phyloP scores from a whole-genome alignment of 2,113 vertebrate species.

The Amphiprion ocellaris region DNA sequence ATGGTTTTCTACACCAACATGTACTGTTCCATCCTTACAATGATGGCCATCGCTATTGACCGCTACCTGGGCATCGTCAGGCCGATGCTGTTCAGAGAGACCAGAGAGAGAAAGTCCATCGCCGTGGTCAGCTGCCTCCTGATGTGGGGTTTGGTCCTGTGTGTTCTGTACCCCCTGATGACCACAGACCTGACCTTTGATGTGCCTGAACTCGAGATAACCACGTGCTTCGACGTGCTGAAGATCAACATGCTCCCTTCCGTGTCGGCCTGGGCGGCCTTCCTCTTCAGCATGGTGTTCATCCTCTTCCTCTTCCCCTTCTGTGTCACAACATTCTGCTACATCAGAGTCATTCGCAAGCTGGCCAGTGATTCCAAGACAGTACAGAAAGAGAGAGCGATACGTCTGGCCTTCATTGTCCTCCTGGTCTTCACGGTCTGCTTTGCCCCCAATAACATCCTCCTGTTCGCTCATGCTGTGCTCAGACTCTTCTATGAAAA shows the following conservation, averaged over 20 bases:
- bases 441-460: conserved; percentile 93
- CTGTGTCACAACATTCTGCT: conserved; percentile 90
- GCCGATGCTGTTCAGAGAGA: conserved; percentile 82
- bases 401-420: conserved; percentile 86
- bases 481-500: conserved; percentile 77
- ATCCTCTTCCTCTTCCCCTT: conserved; percentile 89
- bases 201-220: conserved; percentile 86
- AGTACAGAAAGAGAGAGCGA: conserved; percentile 85
- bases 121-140: conserved; percentile 81
- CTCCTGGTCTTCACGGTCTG: conserved; percentile 89
- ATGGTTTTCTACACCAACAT: conserved; percentile 93
- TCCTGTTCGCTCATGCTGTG: conserved; percentile 88
- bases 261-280: conserved; percentile 83
- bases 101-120: conserved; percentile 80
- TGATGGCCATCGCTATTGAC: conserved; percentile 92
- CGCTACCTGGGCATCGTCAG: conserved; percentile 92
- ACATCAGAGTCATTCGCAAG: conserved; percentile 87
- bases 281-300: conserved; percentile 87
- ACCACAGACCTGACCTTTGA: conserved; percentile 87
- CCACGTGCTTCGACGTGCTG: conserved; percentile 95
- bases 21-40: conserved; percentile 94
- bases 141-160: conserved; percentile 87
- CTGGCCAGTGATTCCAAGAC: conserved; percentile 80
- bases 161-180: conserved; percentile 87
- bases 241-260: conserved; percentile 89